A percentile compares a stretch with the other conserved stretches of the same genome.
Conservation (phyloP, 2,113 vertebrate genomes). For the Chinchilla lanigera region DNA sequence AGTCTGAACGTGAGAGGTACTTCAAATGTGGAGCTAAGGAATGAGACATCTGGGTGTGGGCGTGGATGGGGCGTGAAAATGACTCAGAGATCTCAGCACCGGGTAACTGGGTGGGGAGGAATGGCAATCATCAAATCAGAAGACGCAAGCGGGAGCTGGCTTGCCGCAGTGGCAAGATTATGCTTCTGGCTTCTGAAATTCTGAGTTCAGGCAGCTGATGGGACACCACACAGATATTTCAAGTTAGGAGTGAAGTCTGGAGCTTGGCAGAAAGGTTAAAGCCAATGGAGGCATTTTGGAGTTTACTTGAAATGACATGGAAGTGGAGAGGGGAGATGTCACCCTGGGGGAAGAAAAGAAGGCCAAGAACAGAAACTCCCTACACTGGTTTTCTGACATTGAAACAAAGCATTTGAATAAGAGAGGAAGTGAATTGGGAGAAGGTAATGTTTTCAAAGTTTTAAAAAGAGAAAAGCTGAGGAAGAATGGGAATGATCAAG, state of each 20-base stretch:
- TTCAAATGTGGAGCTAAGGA: slow-evolving; percentile 26
- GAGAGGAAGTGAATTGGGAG: not conserved
- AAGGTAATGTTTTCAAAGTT: not conserved
- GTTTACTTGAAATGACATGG: not conserved
- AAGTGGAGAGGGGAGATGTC: not conserved
- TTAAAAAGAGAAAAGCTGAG: not conserved
- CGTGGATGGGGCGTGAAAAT: slow-evolving; percentile 8
- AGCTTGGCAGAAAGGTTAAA: not conserved
- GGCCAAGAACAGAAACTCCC: not conserved
- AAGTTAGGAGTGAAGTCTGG: not conserved
- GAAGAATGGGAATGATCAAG: not conserved
- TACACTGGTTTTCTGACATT: not conserved
- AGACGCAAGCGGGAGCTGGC: not conserved
- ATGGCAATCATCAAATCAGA: not conserved
- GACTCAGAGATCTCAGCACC: slow-evolving; percentile 49
- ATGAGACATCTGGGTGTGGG: slow-evolving; percentile 56
- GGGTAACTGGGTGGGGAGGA: not conserved
- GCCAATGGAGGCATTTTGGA: not conserved
- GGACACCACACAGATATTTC: not conserved
- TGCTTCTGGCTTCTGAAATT: not conserved
- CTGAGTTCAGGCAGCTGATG: not conserved
- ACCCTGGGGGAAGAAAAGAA: not conserved
- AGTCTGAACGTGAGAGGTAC: not conserved
- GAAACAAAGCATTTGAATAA: not conserved
- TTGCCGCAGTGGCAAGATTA: not conserved